These are phyloP conservation scores for Podarcis siculus DNA, from an alignment of 2,797 vertebrate genomes.

Conservation along the genomic window DNA sequence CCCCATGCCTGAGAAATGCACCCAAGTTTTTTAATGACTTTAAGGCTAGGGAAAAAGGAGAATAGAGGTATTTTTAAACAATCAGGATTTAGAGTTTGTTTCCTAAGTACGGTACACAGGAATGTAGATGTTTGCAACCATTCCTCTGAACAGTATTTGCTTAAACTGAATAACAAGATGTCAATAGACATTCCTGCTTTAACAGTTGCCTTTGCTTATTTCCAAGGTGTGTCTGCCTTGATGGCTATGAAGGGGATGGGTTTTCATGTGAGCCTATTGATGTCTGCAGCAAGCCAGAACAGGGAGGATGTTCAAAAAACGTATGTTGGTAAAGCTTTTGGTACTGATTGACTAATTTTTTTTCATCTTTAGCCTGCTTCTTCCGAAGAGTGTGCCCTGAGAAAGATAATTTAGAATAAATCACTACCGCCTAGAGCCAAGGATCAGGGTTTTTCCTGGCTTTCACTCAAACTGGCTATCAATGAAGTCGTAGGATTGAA, in stretches of 20 bases:
- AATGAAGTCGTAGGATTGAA: not conserved
- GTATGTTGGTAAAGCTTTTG: slow-evolving; percentile 78
- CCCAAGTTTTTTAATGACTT: not conserved
- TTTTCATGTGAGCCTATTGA: slow-evolving; percentile 84
- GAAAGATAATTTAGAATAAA: slow-evolving; percentile 5
- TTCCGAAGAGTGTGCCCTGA: not conserved
- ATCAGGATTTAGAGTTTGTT: not conserved
- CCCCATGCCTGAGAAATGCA: not conserved
- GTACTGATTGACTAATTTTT: too few species aligned
- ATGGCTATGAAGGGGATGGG: slow-evolving; percentile 93
- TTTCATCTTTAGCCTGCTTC: not conserved
- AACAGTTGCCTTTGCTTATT: not conserved
- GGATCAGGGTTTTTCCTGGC: not conserved
- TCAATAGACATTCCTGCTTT: not conserved
- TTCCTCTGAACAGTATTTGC: slow-evolving; percentile 6
- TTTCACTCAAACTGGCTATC: not conserved
- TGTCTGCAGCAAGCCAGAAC: slow-evolving; percentile 81
- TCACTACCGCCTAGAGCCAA: not conserved
- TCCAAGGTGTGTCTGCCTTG: slow-evolving; percentile 88
- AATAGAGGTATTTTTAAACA: not conserved
- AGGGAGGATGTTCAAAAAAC: slow-evolving; percentile 87
- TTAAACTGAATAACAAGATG: slow-evolving; percentile 3
- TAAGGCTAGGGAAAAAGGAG: not conserved
- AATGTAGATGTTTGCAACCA: not conserved
- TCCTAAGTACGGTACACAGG: not conserved